Evolutionary conservation across 2,113 vertebrate species (phyloP), one percentile per base, ranked within the genome.

Genomic region (Synchiropus splendidus): DNA sequence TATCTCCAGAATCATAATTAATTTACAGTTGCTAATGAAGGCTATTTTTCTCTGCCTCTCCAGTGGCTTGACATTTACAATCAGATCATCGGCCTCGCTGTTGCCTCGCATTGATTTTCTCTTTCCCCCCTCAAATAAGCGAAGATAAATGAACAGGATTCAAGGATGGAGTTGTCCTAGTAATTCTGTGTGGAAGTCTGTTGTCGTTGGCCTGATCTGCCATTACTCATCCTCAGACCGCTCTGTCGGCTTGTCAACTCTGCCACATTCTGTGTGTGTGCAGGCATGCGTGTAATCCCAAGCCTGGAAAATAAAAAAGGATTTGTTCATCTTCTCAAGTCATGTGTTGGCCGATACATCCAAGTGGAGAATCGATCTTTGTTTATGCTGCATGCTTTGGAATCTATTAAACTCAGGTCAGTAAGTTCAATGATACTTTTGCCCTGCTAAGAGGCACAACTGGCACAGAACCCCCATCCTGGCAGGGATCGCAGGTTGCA

Each of bases 201-300:
- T 54, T 66, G 70, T 67, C 70, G 65, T 72, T 48, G 58, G 70
- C 66, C 72, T 74, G 73, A 75, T 74, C 74, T 59, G 50, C 51
- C 58, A 68, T 81, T 75, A 79, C 70, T 79, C 72, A 79, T 75
- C 71, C 69, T 46, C 41, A 51, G 69, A 69, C 70, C 48, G 27
- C 51, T 58, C 36, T 16, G 40, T 50, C 51, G 55, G 60, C 42
- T 56, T 62, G 49, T 70, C 37, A 49, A 18, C 61, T 62, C 42
- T 62, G 64, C 64, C 69, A 68, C 55, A 49, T 53, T 70, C 36
- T 63, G 58, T 61, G 45, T 39, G 44, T 61, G 61, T 71, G 61
- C 58, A 62, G 53, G 60, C 62, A 63, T 64, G 63, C 55, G 18
- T 58, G 31, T 36, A 58, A 48, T 37, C 37, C 17, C 10, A 51